Evolutionary conservation across 2,113 vertebrate genomes (phyloP).

Genomic region (Thalassoma bifasciatum): DNA sequence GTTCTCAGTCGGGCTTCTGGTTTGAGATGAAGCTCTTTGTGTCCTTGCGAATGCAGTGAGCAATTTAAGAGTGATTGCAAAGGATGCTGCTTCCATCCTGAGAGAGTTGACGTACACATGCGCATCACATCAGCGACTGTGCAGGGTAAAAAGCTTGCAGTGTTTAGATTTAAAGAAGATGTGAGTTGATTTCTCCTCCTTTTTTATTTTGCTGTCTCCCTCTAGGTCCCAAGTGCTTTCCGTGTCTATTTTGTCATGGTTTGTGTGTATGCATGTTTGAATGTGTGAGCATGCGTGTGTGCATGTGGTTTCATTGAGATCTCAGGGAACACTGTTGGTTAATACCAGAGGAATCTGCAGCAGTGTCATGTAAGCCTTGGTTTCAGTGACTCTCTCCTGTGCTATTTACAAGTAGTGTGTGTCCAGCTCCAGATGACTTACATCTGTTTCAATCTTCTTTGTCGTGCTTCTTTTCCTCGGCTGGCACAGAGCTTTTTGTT

Average conservation of each 20-base stretch:
- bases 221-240: slow-evolving; percentile 61
- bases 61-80: slow-evolving; percentile 60
- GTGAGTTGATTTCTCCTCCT: slow-evolving; percentile 32
- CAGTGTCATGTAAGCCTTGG: slow-evolving; percentile 74
- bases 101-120: slow-evolving; percentile 67
- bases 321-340: slow-evolving; percentile 72
- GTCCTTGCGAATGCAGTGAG: slow-evolving; percentile 65
- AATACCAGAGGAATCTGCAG: slow-evolving; percentile 72
- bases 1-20: slow-evolving; percentile 55
- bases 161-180: slow-evolving; percentile 61
- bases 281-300: slow-evolving; percentile 65
- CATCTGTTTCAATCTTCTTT: slow-evolving; percentile 56
- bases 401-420: slow-evolving; percentile 82
- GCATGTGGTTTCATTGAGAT: slow-evolving; percentile 66
- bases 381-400: slow-evolving; percentile 72
- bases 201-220: slow-evolving; percentile 38
- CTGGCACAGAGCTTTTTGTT: slow-evolving; percentile 75
- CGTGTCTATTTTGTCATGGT: slow-evolving; percentile 47
- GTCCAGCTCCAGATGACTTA: slow-evolving; percentile 70
- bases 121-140: slow-evolving; percentile 49
- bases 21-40: slow-evolving; percentile 49
- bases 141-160: slow-evolving; percentile 69
- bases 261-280: slow-evolving; percentile 57
- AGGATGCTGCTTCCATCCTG: slow-evolving; percentile 68
- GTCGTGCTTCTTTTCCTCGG: slow-evolving; percentile 60